Evolutionary conservation across 92 coral and sea anemone genomes (phyloP).

Genomic region (Actinostola sp.): DNA sequence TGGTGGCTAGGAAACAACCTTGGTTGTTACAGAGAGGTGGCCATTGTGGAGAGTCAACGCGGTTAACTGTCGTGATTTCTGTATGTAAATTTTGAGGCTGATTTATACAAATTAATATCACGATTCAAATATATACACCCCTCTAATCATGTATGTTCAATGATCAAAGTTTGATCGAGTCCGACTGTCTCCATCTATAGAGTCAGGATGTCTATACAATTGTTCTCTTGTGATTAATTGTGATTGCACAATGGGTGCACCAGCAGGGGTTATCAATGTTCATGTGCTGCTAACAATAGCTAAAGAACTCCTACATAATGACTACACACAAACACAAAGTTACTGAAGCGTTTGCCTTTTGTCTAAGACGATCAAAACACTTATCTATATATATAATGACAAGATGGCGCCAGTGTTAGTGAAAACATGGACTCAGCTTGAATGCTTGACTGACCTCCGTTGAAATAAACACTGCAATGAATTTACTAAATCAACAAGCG

Average conservation of each 20-base stretch:
- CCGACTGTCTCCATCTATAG: too few species aligned
- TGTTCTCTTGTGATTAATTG: neutral
- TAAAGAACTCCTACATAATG: neutral
- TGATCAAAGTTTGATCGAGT: too few species aligned
- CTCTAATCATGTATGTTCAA: too few species aligned
- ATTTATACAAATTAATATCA: too few species aligned
- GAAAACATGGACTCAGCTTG: neutral
- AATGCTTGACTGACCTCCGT: neutral
- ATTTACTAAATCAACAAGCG: constrained; percentile 8
- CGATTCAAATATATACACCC: too few species aligned
- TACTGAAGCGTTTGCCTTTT: constrained; percentile 1
- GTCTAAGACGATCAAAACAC: neutral
- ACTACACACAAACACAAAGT: neutral
- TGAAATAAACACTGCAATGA: neutral
- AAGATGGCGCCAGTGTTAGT: constrained; percentile 3
- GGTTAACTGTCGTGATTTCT: too few species aligned
- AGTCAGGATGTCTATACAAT: too few species aligned
- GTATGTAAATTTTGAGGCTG: too few species aligned
- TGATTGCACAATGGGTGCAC: neutral
- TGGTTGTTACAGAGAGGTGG: too few species aligned
- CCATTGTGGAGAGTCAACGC: too few species aligned
- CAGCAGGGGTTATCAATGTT: neutral
- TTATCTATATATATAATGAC: neutral
- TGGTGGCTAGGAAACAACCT: too few species aligned
- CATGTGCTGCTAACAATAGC: constrained; percentile 2